A percentile compares a stretch with the other conserved stretches of the same genome.
phyloP scores from a whole-genome alignment of 2,797 vertebrate genomes.

The Picus viridis region DNA sequence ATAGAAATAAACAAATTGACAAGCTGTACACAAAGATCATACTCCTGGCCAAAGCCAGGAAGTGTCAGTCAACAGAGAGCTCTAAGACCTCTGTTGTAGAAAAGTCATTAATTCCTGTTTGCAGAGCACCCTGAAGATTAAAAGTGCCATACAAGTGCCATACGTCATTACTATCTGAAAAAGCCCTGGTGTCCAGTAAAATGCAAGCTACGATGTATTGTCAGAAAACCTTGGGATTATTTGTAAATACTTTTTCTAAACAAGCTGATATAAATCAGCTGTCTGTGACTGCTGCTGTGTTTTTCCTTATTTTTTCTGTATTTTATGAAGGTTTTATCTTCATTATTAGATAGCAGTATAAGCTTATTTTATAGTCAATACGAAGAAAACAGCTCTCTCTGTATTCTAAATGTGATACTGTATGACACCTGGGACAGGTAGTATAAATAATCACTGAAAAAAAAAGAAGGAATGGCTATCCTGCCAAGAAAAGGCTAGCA shows the following conservation, averaged over 20 bases:
- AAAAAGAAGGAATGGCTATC: neutral
- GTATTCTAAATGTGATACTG: neutral
- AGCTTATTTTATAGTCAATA: neutral
- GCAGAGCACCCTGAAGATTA: neutral
- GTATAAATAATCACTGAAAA: neutral
- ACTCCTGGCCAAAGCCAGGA: conserved; percentile 1
- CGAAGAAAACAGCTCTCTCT: neutral
- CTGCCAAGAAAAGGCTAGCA: neutral
- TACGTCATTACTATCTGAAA: neutral
- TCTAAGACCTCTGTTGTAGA: neutral
- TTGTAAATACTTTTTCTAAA: neutral
- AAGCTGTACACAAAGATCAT: neutral
- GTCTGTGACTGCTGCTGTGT: neutral
- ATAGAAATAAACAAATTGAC: neutral
- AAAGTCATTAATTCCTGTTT: neutral
- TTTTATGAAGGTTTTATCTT: neutral
- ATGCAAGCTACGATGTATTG: neutral
- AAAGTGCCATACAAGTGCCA: neutral
- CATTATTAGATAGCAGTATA: no score
- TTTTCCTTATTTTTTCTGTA: neutral
- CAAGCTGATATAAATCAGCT: neutral
- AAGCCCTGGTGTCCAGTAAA: neutral
- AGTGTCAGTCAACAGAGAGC: neutral
- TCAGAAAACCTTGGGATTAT: neutral
- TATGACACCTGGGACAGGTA: neutral